A percentile compares a stretch with the other conserved stretches of the same genome.
Evolutionary conservation across 2,797 vertebrate genomes (phyloP).

Genomic region (Coranthus polyacanthus): DNA sequence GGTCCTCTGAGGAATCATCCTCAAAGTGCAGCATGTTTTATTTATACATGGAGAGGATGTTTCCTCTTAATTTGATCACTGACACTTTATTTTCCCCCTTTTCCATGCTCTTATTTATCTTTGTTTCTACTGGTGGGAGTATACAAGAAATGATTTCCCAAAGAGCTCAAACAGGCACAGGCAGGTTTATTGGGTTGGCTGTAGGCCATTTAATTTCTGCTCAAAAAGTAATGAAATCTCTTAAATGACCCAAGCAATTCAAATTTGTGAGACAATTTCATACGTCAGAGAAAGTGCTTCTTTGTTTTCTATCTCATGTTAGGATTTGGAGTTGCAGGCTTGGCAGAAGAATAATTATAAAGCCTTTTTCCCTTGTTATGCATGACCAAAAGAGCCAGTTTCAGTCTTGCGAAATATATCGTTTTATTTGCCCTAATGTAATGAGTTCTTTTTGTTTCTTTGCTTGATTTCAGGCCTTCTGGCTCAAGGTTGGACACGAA

Average conservation of each 20-base stretch:
- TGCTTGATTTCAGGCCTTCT: conserved; percentile 75
- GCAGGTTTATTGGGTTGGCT: conserved; percentile 76
- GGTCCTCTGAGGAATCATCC: conserved; percentile 54
- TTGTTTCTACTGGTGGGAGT: conserved; percentile 31
- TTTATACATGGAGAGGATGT: conserved; percentile 49
- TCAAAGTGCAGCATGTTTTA: conserved; percentile 42
- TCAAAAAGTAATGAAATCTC: conserved; percentile 78
- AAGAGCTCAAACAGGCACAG: conserved; percentile 46
- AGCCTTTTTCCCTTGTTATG: conserved; percentile 46
- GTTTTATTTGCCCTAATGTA: conserved; percentile 47
- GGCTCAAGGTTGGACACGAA: conserved; percentile 50
- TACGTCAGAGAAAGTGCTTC: conserved; percentile 58
- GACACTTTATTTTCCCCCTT: conserved; percentile 50
- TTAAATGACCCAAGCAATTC: conserved; percentile 78
- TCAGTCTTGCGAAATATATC: conserved; percentile 48
- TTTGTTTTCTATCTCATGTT: conserved; percentile 60
- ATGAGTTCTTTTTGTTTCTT: conserved; percentile 49
- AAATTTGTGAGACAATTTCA: conserved; percentile 75
- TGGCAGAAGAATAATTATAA: conserved; percentile 45
- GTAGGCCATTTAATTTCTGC: conserved; percentile 73
- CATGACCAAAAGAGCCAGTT: conserved; percentile 28
- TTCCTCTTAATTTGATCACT: conserved; percentile 68
- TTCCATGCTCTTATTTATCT: conserved; percentile 56
- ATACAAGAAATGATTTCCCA: conserved; percentile 58
- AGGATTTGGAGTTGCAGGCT: conserved; percentile 24